A percentile compares a stretch with the other conserved stretches of the same genome.
These are phyloP conservation scores for Orthonevra nobilis DNA, from an alignment of 2,888 invertebrate genomes.

Conservation along the genomic window DNA sequence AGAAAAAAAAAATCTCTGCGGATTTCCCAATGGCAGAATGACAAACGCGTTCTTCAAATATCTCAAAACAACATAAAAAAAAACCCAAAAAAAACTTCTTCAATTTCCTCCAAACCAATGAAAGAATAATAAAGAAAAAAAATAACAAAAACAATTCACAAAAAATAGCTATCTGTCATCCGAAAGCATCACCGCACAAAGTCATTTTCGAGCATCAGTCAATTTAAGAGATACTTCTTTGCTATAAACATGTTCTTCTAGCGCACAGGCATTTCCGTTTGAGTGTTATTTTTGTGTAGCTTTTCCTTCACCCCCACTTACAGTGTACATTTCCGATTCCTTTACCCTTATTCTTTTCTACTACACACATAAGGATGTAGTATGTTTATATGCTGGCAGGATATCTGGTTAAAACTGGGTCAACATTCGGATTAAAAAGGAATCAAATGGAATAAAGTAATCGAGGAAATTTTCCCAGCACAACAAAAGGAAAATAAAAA, in stretches of 20 bases:
- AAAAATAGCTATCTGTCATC: no score
- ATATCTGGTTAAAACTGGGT: constrained; percentile 47
- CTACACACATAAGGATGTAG: neutral
- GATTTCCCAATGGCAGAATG: no score
- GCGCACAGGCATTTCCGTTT: neutral
- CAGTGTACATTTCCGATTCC: constrained; percentile 7
- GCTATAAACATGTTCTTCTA: constrained; percentile 11
- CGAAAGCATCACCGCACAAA: no score
- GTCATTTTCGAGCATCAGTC: constrained; percentile 19
- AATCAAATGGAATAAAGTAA: constrained; percentile 62
- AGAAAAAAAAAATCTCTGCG: no score
- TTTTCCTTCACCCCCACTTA: neutral
- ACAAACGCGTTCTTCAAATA: neutral
- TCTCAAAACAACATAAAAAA: neutral
- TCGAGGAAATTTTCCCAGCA: constrained; percentile 49
- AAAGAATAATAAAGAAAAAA: neutral
- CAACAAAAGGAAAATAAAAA: constrained; percentile 25
- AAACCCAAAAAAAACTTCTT: neutral
- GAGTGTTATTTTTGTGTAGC: neutral
- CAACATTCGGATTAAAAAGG: constrained; percentile 63
- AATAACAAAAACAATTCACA: no score
- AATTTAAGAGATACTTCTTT: constrained; percentile 15
- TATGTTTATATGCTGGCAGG: neutral
- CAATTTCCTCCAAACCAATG: neutral
- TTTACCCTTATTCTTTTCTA: neutral